Base-by-base conservation (phyloP, 2,888 invertebrate genomes). In the Caenorhabditis sp. region DNA sequence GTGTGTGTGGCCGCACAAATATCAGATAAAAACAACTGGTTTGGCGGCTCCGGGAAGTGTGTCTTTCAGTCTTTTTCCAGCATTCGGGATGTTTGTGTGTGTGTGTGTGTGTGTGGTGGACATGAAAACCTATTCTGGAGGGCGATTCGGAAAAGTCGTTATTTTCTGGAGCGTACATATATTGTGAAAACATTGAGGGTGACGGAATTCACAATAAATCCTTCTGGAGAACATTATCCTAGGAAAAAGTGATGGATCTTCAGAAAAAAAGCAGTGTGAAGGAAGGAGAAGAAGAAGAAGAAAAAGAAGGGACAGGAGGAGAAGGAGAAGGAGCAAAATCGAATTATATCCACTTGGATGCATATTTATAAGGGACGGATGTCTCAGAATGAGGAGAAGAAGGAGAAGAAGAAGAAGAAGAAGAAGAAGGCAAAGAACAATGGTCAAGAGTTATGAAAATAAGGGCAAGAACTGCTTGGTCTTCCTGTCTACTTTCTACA, bases 311-410 rank as follows among this genome's bases (percentile, higher is more conserved):
- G 9, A 46, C 2, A 46, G 24, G 26, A 24, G 20, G 26, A 46
- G 13, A 26, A 13, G 46, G 22, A 24, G 22, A n/a, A n/a, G n/a
- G n/a, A n/a, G 46, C n/a, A n/a, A 46, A 50, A 50, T 50, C 50
- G 50, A 50, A 50, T 50, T 50, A 50, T 50, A 30, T 50, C 50
- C 50, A 50, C 50, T 50, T 32, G 50, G 50, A 50, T 50, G 50
- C 50, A 32, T 50, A 50, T 50, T 50, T 32, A 50, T 50, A 50
- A 50, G 32, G 26, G 24, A 26, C 4, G 24, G 6, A 13, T n/a
- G n/a, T n/a, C n/a, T n/a, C n/a, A n/a, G n/a, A n/a, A n/a, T n/a
- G n/a, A 43, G 17, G 32, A 6, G 30, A 8, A 15, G 26, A 32
- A 43, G 43, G 22, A 43, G 11, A 11, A 15, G 6, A 15, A 41